Conservation (phyloP, 1,140 invertebrate genomes). For the Bombus polaris region DNA sequence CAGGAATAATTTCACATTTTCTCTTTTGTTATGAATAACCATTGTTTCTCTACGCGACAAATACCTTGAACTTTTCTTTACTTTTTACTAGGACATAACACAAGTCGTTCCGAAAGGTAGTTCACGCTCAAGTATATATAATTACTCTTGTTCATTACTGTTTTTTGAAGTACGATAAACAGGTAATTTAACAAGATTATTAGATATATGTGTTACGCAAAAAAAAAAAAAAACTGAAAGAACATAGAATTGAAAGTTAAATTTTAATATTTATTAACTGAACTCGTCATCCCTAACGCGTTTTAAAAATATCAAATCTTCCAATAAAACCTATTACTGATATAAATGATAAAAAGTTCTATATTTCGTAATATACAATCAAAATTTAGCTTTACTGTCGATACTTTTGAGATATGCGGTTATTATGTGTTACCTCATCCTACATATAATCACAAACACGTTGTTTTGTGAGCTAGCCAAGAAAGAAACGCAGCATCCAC, state of each 20-base stretch:
- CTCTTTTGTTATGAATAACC: background rate
- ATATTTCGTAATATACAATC: background rate
- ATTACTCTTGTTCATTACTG: background rate
- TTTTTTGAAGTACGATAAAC: background rate
- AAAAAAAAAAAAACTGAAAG: background rate
- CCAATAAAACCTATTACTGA: background rate
- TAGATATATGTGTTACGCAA: background rate
- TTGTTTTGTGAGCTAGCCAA: background rate
- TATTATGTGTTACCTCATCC: conserved; percentile 45
- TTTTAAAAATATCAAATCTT: background rate
- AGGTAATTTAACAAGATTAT: background rate
- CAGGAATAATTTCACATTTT: conserved; percentile 32
- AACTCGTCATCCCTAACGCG: background rate
- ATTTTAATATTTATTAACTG: background rate
- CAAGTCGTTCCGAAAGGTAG: background rate
- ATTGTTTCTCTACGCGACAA: background rate
- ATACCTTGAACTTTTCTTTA: background rate
- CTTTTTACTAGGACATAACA: background rate
- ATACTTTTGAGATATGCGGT: too few relatives aligned
- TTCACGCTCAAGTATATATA: background rate
- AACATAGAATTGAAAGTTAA: background rate
- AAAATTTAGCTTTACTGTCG: too few relatives aligned
- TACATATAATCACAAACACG: conserved; percentile 23
- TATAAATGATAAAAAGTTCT: background rate
- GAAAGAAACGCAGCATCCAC: background rate